A percentile compares a stretch with the other conserved stretches of the same genome.
These are phyloP conservation scores for Zoanthus sociatus DNA, from an alignment of 92 coral and sea anemone genomes.

Conservation along the genomic window DNA sequence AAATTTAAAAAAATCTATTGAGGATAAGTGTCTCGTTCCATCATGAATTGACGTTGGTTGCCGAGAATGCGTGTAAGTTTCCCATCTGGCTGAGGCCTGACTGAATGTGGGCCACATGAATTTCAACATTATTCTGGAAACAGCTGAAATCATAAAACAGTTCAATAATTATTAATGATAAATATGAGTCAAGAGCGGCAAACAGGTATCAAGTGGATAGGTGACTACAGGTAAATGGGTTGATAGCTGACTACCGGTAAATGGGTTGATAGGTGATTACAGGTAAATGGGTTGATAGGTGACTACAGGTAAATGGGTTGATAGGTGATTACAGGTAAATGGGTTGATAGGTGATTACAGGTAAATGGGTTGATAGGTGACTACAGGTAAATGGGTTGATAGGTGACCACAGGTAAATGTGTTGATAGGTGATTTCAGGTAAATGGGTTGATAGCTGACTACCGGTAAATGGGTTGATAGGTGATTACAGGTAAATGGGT, in stretches of 20 bases:
- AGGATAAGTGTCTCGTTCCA: background rate
- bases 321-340: background rate
- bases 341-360: background rate
- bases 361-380: too few relatives aligned
- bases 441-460: too few relatives aligned
- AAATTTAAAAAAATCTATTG: background rate
- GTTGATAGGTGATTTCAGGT: too few relatives aligned
- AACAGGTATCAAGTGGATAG: too few relatives aligned
- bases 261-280: background rate
- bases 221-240: background rate
- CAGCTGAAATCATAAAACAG: slow-evolving; percentile 67
- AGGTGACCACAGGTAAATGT: too few relatives aligned
- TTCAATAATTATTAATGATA: background rate
- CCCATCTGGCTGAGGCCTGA: slow-evolving; percentile 99
- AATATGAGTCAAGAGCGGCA: too few relatives aligned
- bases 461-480: too few relatives aligned
- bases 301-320: background rate
- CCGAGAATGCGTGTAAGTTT: slow-evolving; percentile 92
- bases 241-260: background rate
- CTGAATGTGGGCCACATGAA: slow-evolving; percentile 99
- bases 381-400: background rate
- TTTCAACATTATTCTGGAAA: slow-evolving; percentile 97
- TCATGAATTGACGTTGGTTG: slow-evolving; percentile 12
- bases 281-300: background rate
- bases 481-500: too few relatives aligned